Evolutionary conservation across 2,113 vertebrate species (phyloP), one percentile per base, ranked within the genome.

Genomic region (Platichthys flesus): DNA sequence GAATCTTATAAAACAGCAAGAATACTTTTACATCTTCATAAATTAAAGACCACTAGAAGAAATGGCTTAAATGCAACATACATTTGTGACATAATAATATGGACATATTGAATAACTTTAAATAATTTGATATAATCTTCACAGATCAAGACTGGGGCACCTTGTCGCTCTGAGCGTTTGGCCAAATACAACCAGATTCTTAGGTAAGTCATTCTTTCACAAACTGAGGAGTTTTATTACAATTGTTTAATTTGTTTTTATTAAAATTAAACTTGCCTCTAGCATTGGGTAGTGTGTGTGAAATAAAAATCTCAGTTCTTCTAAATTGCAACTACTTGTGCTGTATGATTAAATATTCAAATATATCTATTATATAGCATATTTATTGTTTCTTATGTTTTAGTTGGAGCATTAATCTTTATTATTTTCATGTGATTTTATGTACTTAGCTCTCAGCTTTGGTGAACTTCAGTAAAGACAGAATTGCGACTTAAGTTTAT

Each of bases 181-280:
- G 94, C 93, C 57, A 94, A 94, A 80, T 94, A 94, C 84, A 94
- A 94, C 76, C 94, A 94, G 85, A 92, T 94, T 64, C 92, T 94
- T 5, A 88, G 93, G 94, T 93, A 52, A 79, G 72, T 66, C 5
- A 13, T 6, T 51, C 3, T 55, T 20, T 21, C 3, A 31, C 28
- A 31, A 31, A 6, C 28, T 31, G 28, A 31, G 28, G 28, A 31
- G 28, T 31, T 31, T 31, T 31, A 45, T 67, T 20, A 20, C 14
- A 52, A 5, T 21, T n/a, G 3, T 47, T 6, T 2, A 0, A 15
- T 7, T 31, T 31, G 4, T 31, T 47, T 61, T 72, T 56, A 13
- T 20, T 47, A 9, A 42, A 51, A 31, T 23, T 56, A 13, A 5
- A 37, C 8, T 0, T 35, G 18, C 5, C 26, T 14, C 24, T 60